Evolutionary conservation across 2,113 vertebrate species (phyloP), one percentile per base, ranked within the genome.

Genomic region (Trochalopteron elliotii): DNA sequence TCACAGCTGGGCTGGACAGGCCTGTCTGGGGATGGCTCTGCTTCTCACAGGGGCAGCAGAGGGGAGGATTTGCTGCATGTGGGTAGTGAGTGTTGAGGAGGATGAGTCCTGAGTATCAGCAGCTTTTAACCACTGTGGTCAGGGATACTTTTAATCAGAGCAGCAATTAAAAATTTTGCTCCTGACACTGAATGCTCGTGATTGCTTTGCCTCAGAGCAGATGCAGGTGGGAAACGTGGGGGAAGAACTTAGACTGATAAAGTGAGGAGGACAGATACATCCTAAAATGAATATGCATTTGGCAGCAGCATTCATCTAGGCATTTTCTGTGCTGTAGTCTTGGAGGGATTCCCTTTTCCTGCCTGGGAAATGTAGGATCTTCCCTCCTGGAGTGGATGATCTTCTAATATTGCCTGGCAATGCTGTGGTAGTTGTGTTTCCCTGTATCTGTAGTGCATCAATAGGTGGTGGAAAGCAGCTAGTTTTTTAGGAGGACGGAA

Each of bases 1-100:
- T 97, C 65, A 18, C 89, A 95, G 79, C 97, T 97, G 96, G 94
- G 97, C 95, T 97, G 96, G 97, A 95, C 94, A 94, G 94, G 93
- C 74, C 61, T 42, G 23, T 71, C 55, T 6, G 3, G 70, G 30
- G 35, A 50, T 70, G 65, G 55, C n/a, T 91, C 84, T 37, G 53
- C 45, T 94, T 81, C 92, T 83, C 2, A 2, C 0, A 6, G 45
- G 57, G 68, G 56, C 86, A 87, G 89, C 1, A 1, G 30, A 23
- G 31, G 37, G 53, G 45, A 89, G 59, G 33, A 53, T 78, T 77
- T 68, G 40, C 75, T 65, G 70, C 1, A 0, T 47, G 30, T 12
- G 52, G 27, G n/a, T 20, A 50, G 45, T 19, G n/a, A 59, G 20
- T 5, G 0, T 4, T 60, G 64, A 69, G 53, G 44, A 60, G 56